Evolutionary conservation across 2,888 invertebrate genomes (phyloP).

Genomic region (Luperina testacea): DNA sequence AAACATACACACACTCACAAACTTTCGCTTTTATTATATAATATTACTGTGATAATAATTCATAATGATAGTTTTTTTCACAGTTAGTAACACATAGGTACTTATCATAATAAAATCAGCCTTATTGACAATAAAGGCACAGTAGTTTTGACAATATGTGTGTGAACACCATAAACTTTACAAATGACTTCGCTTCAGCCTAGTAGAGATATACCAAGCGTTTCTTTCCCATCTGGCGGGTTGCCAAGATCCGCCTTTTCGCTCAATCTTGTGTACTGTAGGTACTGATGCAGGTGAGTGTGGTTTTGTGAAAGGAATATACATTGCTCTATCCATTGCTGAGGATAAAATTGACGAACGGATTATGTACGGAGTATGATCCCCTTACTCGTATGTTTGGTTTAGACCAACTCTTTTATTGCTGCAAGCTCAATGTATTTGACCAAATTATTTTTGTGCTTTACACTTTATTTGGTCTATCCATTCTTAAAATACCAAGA

Average conservation of each 20-base stretch:
- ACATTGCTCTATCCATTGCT: not conserved
- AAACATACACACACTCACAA: too few species aligned
- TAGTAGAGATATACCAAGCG: slow-evolving; percentile 14
- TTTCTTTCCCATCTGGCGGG: slow-evolving; percentile 15
- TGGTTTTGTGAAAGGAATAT: not conserved
- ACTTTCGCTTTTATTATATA: too few species aligned
- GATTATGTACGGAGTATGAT: not conserved
- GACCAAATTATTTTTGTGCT: not conserved
- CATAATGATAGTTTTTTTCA: not conserved
- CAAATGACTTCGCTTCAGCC: slow-evolving; percentile 23
- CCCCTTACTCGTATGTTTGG: not conserved
- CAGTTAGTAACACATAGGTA: not conserved
- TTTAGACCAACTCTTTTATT: not conserved
- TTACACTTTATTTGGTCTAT: not conserved
- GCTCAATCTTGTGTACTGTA: slow-evolving; percentile 35
- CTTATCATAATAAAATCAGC: not conserved
- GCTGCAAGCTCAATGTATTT: not conserved
- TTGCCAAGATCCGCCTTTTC: slow-evolving; percentile 28
- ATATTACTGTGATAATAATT: not conserved
- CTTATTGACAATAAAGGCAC: slow-evolving; percentile 1
- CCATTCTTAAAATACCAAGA: not conserved
- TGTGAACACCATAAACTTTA: slow-evolving; percentile 21
- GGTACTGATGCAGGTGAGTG: not conserved
- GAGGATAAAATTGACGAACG: not conserved
- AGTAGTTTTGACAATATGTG: not conserved